Percentiles rank a stretch among this genome's conserved stretches.
Evolutionary conservation across 2,888 invertebrate species (phyloP).

Genomic region (Lithophane leautieri): DNA sequence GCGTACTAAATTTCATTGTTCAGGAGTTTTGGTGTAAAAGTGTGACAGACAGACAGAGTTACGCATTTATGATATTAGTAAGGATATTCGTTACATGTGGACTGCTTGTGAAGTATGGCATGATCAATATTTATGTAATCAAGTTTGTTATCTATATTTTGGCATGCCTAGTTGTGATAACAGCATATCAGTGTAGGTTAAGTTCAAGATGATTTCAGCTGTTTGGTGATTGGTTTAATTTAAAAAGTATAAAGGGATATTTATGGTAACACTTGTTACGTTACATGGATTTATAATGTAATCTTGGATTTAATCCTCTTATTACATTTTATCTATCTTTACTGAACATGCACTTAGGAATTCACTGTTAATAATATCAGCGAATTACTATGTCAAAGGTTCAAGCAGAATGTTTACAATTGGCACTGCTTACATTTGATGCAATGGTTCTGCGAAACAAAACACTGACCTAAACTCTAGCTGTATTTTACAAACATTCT

Average conservation of each 20-base stretch:
- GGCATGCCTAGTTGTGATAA: constrained; percentile 26
- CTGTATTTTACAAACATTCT: constrained; percentile 27
- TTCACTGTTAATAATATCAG: neutral
- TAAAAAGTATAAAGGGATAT: neutral
- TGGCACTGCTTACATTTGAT: neutral
- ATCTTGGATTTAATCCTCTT: neutral
- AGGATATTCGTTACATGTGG: constrained; percentile 20
- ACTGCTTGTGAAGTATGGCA: neutral
- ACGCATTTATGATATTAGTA: too few species aligned
- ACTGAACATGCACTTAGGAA: neutral
- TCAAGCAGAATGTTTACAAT: neutral
- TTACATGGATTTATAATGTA: neutral
- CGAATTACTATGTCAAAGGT: neutral
- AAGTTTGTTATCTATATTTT: constrained; percentile 54
- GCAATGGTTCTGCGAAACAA: neutral
- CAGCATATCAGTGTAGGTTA: constrained; percentile 51
- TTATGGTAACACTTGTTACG: neutral
- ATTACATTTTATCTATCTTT: neutral
- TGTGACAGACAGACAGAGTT: too few species aligned
- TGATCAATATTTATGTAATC: constrained; percentile 55
- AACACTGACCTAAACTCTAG: constrained; percentile 14
- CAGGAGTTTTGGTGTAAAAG: too few species aligned
- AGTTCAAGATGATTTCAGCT: constrained; percentile 56
- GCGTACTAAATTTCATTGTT: too few species aligned
- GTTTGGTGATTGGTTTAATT: constrained; percentile 1